phyloP scores from a whole-genome alignment of 2,113 vertebrate species.

The Melanocharis versteri region DNA sequence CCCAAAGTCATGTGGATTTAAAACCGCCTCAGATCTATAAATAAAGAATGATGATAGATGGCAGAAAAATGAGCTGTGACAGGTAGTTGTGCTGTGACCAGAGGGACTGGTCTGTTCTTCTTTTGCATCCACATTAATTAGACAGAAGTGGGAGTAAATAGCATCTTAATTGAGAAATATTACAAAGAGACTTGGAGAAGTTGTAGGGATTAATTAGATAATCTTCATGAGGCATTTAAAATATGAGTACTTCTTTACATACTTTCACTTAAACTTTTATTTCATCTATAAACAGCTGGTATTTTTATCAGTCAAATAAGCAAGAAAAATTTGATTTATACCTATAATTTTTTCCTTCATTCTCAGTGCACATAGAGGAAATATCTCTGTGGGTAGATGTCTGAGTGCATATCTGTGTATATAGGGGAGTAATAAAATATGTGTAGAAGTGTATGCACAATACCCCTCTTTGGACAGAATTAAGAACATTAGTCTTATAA shows the following conservation, averaged over 20 bases:
- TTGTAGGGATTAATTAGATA: slow-evolving; percentile 32
- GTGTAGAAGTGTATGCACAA: background rate
- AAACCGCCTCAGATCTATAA: background rate
- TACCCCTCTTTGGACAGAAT: background rate
- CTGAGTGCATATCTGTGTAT: background rate
- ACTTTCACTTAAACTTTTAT: slow-evolving; percentile 1
- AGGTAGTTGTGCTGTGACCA: slow-evolving; percentile 4
- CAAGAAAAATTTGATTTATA: background rate
- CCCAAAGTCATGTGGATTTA: background rate
- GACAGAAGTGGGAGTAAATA: slow-evolving; percentile 20
- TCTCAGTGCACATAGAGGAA: background rate
- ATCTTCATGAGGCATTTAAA: background rate
- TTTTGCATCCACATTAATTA: slow-evolving; percentile 15
- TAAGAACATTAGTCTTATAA: background rate
- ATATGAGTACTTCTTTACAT: background rate
- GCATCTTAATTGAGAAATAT: slow-evolving; percentile 31
- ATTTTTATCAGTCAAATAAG: background rate
- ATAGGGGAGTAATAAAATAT: background rate
- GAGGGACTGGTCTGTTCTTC: background rate
- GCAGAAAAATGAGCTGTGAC: background rate
- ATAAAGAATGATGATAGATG: background rate
- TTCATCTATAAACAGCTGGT: background rate
- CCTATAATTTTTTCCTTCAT: background rate
- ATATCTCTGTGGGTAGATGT: background rate
- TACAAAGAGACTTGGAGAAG: slow-evolving; percentile 24